Evolutionary conservation across 2,888 invertebrate species (phyloP).

Genomic region (Coleophora deauratella): DNA sequence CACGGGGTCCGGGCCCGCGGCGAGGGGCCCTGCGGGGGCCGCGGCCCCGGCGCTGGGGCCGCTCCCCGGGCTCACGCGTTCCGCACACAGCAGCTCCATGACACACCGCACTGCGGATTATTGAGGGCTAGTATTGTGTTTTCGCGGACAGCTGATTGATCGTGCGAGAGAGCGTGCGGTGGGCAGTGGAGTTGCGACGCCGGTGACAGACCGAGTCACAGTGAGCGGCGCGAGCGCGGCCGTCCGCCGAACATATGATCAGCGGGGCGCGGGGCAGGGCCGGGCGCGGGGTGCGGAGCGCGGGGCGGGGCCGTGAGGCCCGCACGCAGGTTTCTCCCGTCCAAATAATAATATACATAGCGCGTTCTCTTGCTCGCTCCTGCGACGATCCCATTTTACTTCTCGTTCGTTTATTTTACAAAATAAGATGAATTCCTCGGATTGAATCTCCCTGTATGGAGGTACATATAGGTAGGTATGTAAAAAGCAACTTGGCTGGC

Average conservation of each 20-base stretch:
- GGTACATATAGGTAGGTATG: too few species aligned
- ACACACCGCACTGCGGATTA: slow-evolving; percentile 63
- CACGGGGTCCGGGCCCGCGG: slow-evolving; percentile 81
- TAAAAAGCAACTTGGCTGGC: not conserved
- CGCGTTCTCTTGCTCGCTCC: slow-evolving; percentile 57
- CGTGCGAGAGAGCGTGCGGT: slow-evolving; percentile 38
- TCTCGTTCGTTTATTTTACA: slow-evolving; percentile 44
- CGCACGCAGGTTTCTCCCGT: slow-evolving; percentile 73
- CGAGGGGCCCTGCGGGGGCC: slow-evolving; percentile 28
- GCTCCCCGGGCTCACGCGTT: slow-evolving; percentile 69
- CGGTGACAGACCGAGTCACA: slow-evolving; percentile 69
- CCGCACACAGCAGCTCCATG: slow-evolving; percentile 77
- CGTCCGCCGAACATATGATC: slow-evolving; percentile 67
- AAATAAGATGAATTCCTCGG: slow-evolving; percentile 40
- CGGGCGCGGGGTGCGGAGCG: slow-evolving; percentile 36
- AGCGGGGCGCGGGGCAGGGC: slow-evolving; percentile 48
- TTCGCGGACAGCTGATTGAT: slow-evolving; percentile 59
- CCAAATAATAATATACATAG: slow-evolving; percentile 65
- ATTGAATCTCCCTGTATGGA: slow-evolving; percentile 6
- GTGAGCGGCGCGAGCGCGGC: slow-evolving; percentile 43
- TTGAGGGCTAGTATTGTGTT: slow-evolving; percentile 35
- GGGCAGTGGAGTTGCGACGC: slow-evolving; percentile 38
- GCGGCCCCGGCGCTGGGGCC: slow-evolving; percentile 37
- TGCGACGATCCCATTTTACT: slow-evolving; percentile 27
- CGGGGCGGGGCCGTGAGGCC: slow-evolving; percentile 64